Percentiles rank a stretch among this genome's conserved stretches.
phyloP scores from a whole-genome alignment of 2,113 vertebrate genomes.

The Oryzias celebensis region DNA sequence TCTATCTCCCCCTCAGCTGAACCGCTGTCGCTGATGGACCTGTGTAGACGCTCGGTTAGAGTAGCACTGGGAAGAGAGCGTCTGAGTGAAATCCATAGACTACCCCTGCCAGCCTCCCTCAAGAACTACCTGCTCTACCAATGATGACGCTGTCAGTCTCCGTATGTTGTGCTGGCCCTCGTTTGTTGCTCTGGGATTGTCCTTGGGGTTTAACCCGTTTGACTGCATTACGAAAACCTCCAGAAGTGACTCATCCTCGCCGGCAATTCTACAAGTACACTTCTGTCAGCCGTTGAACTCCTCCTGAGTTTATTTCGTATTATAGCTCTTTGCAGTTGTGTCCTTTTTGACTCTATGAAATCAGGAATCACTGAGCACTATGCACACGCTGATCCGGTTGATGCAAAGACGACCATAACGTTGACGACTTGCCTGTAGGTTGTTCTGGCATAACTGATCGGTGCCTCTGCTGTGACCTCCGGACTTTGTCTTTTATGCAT shows the following conservation, averaged over 20 bases:
- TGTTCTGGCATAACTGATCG: slow-evolving; percentile 44
- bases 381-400: slow-evolving; percentile 64
- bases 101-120: slow-evolving; percentile 93
- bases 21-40: slow-evolving; percentile 95
- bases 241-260: slow-evolving; percentile 46
- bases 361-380: slow-evolving; percentile 73
- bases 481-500: slow-evolving; percentile 25
- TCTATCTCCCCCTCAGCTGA: slow-evolving; percentile 79
- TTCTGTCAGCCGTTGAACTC: slow-evolving; percentile 43
- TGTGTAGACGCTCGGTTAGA: slow-evolving; percentile 91
- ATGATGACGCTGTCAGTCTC: slow-evolving; percentile 71
- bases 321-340: slow-evolving; percentile 60
- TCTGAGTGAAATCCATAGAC: slow-evolving; percentile 85
- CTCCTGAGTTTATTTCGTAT: slow-evolving; percentile 59
- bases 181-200: slow-evolving; percentile 57
- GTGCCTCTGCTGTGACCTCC: slow-evolving; percentile 57
- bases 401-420: slow-evolving; percentile 40
- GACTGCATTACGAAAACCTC: slow-evolving; percentile 58
- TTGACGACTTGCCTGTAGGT: slow-evolving; percentile 39
- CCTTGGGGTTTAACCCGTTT: slow-evolving; percentile 49
- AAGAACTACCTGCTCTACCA: slow-evolving; percentile 99
- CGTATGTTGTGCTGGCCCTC: slow-evolving; percentile 21
- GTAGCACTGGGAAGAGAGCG: slow-evolving; percentile 92
- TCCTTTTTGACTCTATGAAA: slow-evolving; percentile 63
- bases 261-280: slow-evolving; percentile 46